Percentiles rank a stretch among this genome's conserved stretches.
Conservation (phyloP, 2,888 invertebrate species). For the Campoletis raptor region DNA sequence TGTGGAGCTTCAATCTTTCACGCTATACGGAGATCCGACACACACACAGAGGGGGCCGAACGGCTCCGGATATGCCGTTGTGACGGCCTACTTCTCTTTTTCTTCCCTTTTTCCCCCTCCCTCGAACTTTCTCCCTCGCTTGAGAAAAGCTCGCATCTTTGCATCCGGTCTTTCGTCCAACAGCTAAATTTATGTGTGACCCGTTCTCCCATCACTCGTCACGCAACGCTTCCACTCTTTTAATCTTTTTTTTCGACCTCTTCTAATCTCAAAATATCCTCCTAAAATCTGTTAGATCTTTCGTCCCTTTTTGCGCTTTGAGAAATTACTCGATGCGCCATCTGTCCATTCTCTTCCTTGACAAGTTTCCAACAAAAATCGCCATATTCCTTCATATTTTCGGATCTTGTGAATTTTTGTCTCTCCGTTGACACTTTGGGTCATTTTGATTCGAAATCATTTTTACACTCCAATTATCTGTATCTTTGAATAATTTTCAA, state of each 20-base stretch:
- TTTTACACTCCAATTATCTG: too few species aligned
- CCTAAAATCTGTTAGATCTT: constrained; percentile 22
- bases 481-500: too few species aligned
- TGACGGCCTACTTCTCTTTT: constrained; percentile 63
- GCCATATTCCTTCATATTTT: background rate
- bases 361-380: background rate
- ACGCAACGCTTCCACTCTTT: constrained; percentile 52
- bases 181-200: constrained; percentile 67
- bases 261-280: constrained; percentile 49
- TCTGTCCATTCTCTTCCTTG: background rate
- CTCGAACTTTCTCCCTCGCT: constrained; percentile 31
- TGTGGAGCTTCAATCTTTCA: constrained; percentile 47
- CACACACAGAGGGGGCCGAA: background rate
- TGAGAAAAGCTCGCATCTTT: constrained; percentile 46
- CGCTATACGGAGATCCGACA: constrained; percentile 16
- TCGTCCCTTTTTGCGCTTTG: background rate
- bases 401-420: background rate
- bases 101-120: constrained; percentile 37
- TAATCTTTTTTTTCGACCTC: constrained; percentile 14
- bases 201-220: constrained; percentile 55
- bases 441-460: too few species aligned
- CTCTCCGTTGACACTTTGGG: too few species aligned
- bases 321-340: constrained; percentile 24
- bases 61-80: constrained; percentile 50
- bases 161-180: constrained; percentile 45